Conservation (phyloP, 2,113 vertebrate genomes). For the Poecilia latipinna region DNA sequence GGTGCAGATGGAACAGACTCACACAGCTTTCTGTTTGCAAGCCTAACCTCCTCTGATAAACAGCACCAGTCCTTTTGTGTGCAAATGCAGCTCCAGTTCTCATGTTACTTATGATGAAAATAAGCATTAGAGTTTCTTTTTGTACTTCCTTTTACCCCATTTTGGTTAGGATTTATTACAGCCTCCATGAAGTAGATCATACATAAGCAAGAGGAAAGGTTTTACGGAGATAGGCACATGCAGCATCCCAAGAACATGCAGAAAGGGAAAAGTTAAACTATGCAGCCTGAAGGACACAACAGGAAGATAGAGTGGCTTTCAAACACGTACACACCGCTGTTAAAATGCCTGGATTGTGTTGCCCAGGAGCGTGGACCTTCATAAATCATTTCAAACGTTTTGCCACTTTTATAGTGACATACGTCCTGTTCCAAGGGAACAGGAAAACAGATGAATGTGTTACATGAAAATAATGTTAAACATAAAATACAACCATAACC, state of each 20-base stretch:
- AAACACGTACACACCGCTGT: not conserved
- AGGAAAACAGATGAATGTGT: not conserved
- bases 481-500: not conserved
- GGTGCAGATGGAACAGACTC: not conserved
- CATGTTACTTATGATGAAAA: not conserved
- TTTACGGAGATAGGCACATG: not conserved
- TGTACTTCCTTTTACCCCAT: not conserved
- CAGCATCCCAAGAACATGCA: not conserved
- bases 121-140: not conserved
- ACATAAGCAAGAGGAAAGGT: not conserved
- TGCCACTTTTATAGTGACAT: not conserved
- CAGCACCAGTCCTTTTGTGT: not conserved
- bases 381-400: not conserved
- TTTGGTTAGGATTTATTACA: not conserved
- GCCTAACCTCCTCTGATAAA: not conserved
- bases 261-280: not conserved
- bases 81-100: not conserved
- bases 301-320: not conserved
- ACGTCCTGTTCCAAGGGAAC: no score
- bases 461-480: not conserved
- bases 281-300: not conserved
- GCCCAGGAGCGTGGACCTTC: not conserved
- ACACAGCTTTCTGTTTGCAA: not conserved
- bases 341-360: not conserved
- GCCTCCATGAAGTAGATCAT: not conserved